Percentiles rank a stretch among this genome's conserved stretches.
Evolutionary conservation across 2,797 vertebrate genomes (phyloP).

Genomic region (Pangasius djambal): DNA sequence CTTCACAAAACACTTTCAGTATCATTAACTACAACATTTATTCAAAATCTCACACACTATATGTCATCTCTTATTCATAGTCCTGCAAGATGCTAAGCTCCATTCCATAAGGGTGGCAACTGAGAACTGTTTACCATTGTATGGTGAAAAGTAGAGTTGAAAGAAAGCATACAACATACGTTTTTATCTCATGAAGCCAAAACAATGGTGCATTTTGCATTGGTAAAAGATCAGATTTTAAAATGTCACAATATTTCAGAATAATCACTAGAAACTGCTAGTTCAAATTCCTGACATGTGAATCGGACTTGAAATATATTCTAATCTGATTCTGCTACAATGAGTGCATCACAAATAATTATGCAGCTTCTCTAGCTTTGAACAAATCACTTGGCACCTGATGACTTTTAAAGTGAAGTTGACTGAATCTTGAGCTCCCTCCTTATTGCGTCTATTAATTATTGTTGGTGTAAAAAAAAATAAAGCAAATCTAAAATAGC

Average conservation of each 20-base stretch:
- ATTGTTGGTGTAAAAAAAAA: not conserved
- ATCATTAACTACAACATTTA: conserved; percentile 4
- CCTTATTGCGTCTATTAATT: not conserved
- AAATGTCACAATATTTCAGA: not conserved
- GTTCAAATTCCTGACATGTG: not conserved
- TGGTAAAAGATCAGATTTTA: not conserved
- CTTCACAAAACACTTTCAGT: not conserved
- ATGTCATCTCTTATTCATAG: conserved; percentile 14
- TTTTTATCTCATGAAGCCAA: not conserved
- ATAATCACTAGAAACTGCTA: not conserved
- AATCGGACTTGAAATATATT: not conserved
- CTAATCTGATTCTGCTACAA: not conserved
- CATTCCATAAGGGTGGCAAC: not conserved
- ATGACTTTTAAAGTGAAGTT: not conserved
- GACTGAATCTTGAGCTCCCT: not conserved
- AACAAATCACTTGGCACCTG: not conserved
- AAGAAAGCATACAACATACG: not conserved
- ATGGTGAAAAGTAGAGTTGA: not conserved
- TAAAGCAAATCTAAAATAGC: not conserved
- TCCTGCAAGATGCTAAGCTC: not conserved
- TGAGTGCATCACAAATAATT: not conserved
- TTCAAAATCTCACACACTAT: not conserved
- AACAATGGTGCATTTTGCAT: not conserved
- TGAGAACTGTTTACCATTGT: not conserved
- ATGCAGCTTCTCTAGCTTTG: not conserved